phyloP scores from a whole-genome alignment of 2,113 vertebrate genomes.

The Irena cyanogastra region DNA sequence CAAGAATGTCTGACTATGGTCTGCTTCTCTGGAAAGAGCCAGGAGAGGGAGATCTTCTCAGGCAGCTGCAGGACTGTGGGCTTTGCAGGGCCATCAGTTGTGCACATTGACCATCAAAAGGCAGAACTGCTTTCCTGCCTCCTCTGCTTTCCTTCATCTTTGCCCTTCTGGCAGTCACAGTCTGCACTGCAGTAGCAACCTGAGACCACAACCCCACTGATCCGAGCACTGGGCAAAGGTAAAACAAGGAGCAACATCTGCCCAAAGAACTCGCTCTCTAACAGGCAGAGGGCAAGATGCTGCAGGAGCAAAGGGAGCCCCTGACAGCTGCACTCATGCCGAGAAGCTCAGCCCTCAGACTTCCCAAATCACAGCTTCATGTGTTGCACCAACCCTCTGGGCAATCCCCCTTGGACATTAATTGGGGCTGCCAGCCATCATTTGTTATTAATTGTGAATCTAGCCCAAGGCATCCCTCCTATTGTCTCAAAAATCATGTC shows the following conservation, averaged over 20 bases:
- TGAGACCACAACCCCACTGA: neutral
- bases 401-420: neutral
- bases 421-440: neutral
- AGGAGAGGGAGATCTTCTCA: neutral
- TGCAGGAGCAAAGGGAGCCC: neutral
- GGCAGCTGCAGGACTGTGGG: fast-evolving
- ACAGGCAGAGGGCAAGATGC: neutral
- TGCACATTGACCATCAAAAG: neutral
- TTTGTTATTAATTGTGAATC: neutral
- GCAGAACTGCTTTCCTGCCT: neutral
- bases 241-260: neutral
- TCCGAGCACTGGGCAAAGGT: neutral
- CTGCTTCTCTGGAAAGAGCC: neutral
- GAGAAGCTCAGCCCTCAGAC: neutral
- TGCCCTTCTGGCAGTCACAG: neutral
- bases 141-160: neutral
- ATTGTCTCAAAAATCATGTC: neutral
- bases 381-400: neutral
- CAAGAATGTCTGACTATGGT: neutral
- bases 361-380: neutral
- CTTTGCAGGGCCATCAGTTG: neutral
- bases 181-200: neutral
- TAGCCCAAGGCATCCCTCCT: neutral
- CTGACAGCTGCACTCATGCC: neutral
- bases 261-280: neutral